Base-by-base conservation (phyloP, 1,140 invertebrate species). In the Homarus americanus region DNA sequence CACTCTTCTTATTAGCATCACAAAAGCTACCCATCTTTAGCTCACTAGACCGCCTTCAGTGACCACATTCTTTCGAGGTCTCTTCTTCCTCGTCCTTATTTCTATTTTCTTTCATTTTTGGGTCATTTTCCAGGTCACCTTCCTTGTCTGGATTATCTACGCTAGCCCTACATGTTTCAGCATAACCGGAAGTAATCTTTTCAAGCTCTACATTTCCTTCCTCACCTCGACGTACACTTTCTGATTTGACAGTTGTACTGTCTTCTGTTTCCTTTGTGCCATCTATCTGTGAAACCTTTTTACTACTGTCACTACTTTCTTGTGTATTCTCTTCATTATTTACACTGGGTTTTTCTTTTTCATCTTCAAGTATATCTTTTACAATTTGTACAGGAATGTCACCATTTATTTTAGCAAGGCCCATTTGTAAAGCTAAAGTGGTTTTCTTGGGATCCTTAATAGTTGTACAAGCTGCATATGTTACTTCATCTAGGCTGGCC, bases 401-500 rank as follows among this genome's bases (percentile, higher is more conserved):
- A 34, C 75, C 73, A 32, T 87, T 87, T 41, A 78, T 36, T 69
- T 58, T 53, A 9, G 85, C 85, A 41, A 78, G 44, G 36, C 73
- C 75, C 44, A 44, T 53, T 32, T 87, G 85, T 58, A 87, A 34
- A 12, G 85, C 75, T 28, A 78, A 44, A 32, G 73, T 34, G 10
- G 73, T 58, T 53, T 75, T 82, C 20, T 82, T 80, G 7, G 87
- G 87, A 69, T 82, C 78, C 34, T 89, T 89, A 3, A 89, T 34
- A 24, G 87, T 89, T 20, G 87, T 89, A 36, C 87, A 89, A 58
- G 87, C 87, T 24, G 87, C 76, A 36, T 89, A 89, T 17, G 63
- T 89, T 34, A 89, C 79, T 34, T 89, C 87, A 58, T 89, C 87
- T n/a, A 89, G 40, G 76, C 78, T 82, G 66, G 87, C 87, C 28